Percentiles rank a stretch among this genome's conserved stretches.
These are phyloP conservation scores for Laothoe populi DNA, from an alignment of 2,888 invertebrate genomes.

Conservation along the genomic window DNA sequence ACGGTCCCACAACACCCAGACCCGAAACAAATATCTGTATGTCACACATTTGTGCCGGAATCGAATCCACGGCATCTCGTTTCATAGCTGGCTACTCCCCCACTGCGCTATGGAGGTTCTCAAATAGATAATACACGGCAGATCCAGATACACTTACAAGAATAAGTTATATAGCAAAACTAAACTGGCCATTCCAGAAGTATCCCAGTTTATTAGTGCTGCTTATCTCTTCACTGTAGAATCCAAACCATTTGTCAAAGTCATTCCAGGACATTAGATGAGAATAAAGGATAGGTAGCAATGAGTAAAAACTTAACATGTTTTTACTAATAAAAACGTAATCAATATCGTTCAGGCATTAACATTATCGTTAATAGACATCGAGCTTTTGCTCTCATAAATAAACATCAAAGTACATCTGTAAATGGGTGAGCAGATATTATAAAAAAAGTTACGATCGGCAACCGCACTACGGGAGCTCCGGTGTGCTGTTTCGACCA, in stretches of 20 bases:
- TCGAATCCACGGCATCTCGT: too few relatives aligned
- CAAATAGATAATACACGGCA: too few relatives aligned
- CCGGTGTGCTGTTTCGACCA: slow-evolving; percentile 20
- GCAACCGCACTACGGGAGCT: slow-evolving; percentile 25
- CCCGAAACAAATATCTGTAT: too few relatives aligned
- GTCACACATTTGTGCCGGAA: too few relatives aligned
- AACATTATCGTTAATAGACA: slow-evolving; percentile 55
- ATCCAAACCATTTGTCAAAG: slow-evolving; percentile 22
- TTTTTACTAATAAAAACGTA: slow-evolving; percentile 22
- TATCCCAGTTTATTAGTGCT: background rate
- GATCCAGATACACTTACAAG: background rate
- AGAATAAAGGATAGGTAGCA: background rate
- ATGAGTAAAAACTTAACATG: slow-evolving; percentile 10
- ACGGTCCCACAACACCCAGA: too few relatives aligned
- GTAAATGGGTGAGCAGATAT: slow-evolving; percentile 57
- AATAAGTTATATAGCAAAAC: background rate
- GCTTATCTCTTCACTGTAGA: background rate
- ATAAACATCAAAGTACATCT: slow-evolving; percentile 64
- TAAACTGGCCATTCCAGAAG: background rate
- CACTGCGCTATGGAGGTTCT: too few relatives aligned
- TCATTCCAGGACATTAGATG: slow-evolving; percentile 16
- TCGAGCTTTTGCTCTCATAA: slow-evolving; percentile 57
- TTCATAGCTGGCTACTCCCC: too few relatives aligned
- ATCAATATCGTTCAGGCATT: slow-evolving; percentile 29
- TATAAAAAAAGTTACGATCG: slow-evolving; percentile 34